Evolutionary conservation across 1,140 invertebrate genomes (phyloP), one percentile per base, ranked within the genome.

Genomic region (Brachionus manjavacas): DNA sequence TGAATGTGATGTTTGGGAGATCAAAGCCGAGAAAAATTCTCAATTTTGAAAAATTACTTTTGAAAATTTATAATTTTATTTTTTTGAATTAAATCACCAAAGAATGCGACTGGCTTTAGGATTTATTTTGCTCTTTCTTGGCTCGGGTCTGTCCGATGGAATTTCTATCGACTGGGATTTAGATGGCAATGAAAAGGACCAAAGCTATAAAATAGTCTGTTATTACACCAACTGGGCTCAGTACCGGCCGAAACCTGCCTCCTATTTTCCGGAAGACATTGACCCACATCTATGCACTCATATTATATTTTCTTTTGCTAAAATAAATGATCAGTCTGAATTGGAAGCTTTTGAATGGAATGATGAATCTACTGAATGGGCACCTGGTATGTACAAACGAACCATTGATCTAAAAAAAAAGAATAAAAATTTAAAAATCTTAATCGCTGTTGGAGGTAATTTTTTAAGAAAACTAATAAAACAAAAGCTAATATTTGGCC

Each of bases 161-260:
- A 49, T 76, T 12, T 25, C 72, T 12, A 46, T 76, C 8, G 72
- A 76, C 49, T 76, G 72, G 72, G 46, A 76, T 12, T 76, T 76
- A 12, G 41, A 76, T 16, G 9, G 20, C 7, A 25, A 76, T 25
- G 20, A 23, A 49, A 76, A 76, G 12, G 72, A 76, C n/a, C 16
- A 76, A 49, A 11, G 3, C 11, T 84, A 84, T 55, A 66, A 66
- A 64, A 79, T 84, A 35, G 83, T 97, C 85, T 98, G 96, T 88
- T 98, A 97, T 87, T 92, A 95, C 88, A 96, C 96, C 1, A 96
- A 94, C 85, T 97, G 96, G 96, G 95, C 95, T 0, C 83, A 94
- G 84, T 96, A 96, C 88, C 91, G 95, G 64, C 93, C 95, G 0
- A 94, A 94, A 64, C 91, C 92, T 25, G 95, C 94, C 8, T 93